phyloP scores from a whole-genome alignment of 2,797 vertebrate genomes.

The Streptopelia turtur region DNA sequence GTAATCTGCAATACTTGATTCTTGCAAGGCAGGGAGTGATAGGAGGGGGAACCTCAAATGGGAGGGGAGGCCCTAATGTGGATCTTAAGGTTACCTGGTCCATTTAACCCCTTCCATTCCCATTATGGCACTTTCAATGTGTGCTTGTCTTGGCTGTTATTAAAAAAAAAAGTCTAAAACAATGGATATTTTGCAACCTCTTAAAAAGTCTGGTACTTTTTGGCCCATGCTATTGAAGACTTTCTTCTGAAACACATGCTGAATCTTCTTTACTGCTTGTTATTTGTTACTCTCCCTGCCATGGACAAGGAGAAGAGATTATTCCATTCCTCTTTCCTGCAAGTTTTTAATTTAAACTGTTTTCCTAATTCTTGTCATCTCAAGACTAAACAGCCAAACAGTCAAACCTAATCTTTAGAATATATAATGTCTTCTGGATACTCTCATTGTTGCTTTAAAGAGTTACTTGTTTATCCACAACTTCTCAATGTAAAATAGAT shows the following conservation, averaged over 20 bases:
- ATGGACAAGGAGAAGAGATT: not conserved
- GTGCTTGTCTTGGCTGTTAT: not conserved
- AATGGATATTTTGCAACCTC: not conserved
- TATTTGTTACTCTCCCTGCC: not conserved
- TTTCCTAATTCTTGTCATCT: not conserved
- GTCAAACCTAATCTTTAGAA: not conserved
- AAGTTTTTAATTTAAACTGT: not conserved
- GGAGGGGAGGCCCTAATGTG: not conserved
- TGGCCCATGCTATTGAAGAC: not conserved
- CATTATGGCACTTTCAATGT: not conserved
- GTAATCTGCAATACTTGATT: not conserved
- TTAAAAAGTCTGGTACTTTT: not conserved
- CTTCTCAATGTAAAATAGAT: not conserved
- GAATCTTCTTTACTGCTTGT: not conserved
- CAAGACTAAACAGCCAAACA: not conserved
- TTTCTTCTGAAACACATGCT: not conserved
- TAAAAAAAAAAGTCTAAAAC: not conserved
- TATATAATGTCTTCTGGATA: not conserved
- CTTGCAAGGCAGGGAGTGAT: not conserved
- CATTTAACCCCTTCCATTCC: not conserved
- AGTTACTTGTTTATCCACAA: not conserved
- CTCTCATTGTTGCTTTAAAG: not conserved
- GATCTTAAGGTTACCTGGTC: not conserved
- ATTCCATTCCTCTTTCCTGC: not conserved
- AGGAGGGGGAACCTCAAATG: not conserved